These are phyloP conservation scores for Psix sp. DNA, from an alignment of 1,140 invertebrate species.

Conservation along the genomic window DNA sequence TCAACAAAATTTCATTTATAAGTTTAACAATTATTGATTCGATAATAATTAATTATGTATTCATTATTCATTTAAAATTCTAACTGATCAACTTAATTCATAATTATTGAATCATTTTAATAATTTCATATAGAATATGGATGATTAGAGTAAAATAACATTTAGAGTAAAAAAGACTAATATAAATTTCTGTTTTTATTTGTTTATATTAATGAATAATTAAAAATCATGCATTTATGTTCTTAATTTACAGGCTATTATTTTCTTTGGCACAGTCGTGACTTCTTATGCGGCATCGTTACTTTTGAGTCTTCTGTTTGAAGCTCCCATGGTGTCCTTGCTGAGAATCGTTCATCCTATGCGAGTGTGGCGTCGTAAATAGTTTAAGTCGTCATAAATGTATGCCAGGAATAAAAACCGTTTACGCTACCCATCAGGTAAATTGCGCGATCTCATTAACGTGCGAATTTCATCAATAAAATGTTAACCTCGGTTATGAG, in stretches of 20 bases:
- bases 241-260: conserved; percentile 54
- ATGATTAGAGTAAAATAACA: no score
- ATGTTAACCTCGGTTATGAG: neutral
- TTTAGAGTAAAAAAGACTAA: no score
- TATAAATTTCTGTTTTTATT: no score
- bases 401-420: neutral
- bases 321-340: conserved; percentile 68
- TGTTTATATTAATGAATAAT: no score
- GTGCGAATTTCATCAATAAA: conserved; percentile 9
- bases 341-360: conserved; percentile 66
- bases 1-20: no score
- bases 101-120: no score
- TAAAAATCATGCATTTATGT: neutral
- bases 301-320: conserved; percentile 65
- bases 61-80: no score
- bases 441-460: conserved; percentile 11
- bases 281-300: conserved; percentile 59
- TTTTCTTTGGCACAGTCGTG: conserved; percentile 62
- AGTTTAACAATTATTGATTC: no score
- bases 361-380: conserved; percentile 60
- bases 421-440: neutral
- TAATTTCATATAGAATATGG: no score
- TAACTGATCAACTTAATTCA: no score
- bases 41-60: no score
- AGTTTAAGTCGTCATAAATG: conserved; percentile 9